Base-by-base conservation (phyloP, 2,113 vertebrate species). In the Poeciliopsis retropinna region DNA sequence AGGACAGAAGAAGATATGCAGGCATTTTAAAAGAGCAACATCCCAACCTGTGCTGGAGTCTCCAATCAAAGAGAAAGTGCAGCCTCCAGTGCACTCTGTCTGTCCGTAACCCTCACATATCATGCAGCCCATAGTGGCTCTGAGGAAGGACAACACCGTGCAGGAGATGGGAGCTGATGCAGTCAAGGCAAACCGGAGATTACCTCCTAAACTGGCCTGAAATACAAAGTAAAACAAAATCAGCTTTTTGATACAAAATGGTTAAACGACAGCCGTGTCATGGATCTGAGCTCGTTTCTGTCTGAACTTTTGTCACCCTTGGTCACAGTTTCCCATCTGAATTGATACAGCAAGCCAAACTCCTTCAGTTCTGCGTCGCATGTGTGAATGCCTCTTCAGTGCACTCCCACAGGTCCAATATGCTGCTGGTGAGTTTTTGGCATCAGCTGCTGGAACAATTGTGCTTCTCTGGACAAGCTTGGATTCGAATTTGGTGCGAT, bases 41-140 rank as follows among this genome's bases (percentile, higher is more conserved):
- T 34, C 47, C 71, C n/a, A 30, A 95, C 95, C 95, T 89, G 94
- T 90, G 25, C 67, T 95, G 79, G 90, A 93, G 87, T 95, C 95
- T 11, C 95, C 94, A 0, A 94, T 94, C 94, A 95, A 93, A 17
- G 95, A 95, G 85, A 95, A 95, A 0, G 94, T 95, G 80, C 94
- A 95, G 79, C 95, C 95, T 1, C 93, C 94, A 0, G 95, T 95
- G 88, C 94, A 95, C 85, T 95, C 95, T 0, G 95, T 95, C 87
- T 95, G 95, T 10, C 95, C 95, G 1, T 95, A 95, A 5, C 95
- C 95, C 78, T 95, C 95, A 8, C 95, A 95, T 71, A 95, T 95
- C 81, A 94, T 81, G 68, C 95, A 95, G 70, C 95, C 94, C 34
- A 95, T 80, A 5, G 93, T 92, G 73, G 94, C 95, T 82, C 95